phyloP scores from a whole-genome alignment of 1,140 invertebrate genomes.

The Penaeus vannamei region DNA sequence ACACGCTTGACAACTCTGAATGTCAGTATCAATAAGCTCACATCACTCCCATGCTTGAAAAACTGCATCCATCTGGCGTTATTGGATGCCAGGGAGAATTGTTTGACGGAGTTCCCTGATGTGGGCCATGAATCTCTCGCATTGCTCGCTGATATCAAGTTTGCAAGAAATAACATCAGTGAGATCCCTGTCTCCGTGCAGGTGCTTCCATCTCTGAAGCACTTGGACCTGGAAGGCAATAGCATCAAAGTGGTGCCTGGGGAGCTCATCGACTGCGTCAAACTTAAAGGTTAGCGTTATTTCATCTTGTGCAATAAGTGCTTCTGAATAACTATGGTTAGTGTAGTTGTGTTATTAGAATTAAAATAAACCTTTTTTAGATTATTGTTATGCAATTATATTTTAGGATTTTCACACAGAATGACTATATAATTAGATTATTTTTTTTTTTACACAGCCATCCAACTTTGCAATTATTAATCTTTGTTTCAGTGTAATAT shows the following conservation, averaged over 20 bases:
- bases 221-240: slow-evolving; percentile 82
- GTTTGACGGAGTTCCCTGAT: slow-evolving; percentile 78
- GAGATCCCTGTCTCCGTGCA: slow-evolving; percentile 77
- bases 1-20: slow-evolving; percentile 81
- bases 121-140: slow-evolving; percentile 77
- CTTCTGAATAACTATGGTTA: too few species aligned
- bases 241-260: slow-evolving; percentile 77
- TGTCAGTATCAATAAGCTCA: slow-evolving; percentile 79
- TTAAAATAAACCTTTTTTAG: too few species aligned
- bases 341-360: too few species aligned
- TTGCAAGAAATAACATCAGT: slow-evolving; percentile 80
- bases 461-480: too few species aligned
- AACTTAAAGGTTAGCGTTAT: slow-evolving; percentile 80
- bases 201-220: slow-evolving; percentile 78
- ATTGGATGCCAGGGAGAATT: slow-evolving; percentile 81
- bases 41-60: slow-evolving; percentile 76
- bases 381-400: too few species aligned
- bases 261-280: slow-evolving; percentile 78
- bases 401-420: too few species aligned
- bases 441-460: too few species aligned
- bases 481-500: too few species aligned
- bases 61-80: slow-evolving; percentile 76
- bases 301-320: too few species aligned
- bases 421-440: too few species aligned
- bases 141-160: slow-evolving; percentile 79